A percentile compares a stretch with the other conserved stretches of the same genome.
phyloP scores from a whole-genome alignment of 2,113 vertebrate species.

The Eclectus roratus region DNA sequence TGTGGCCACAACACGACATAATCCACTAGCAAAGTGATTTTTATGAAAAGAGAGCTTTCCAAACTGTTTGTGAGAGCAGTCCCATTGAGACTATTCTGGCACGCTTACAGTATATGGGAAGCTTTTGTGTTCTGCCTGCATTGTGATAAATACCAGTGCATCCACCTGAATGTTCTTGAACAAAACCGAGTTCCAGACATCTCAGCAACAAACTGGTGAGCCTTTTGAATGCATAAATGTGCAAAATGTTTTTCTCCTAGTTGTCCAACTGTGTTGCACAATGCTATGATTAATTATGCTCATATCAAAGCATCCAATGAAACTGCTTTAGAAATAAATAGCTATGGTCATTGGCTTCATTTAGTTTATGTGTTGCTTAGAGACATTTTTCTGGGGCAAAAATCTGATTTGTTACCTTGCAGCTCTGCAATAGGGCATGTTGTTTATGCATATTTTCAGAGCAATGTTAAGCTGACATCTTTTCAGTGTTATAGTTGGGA shows the following conservation, averaged over 20 bases:
- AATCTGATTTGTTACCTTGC: background rate
- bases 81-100: constrained; percentile 30
- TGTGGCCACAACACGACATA: background rate
- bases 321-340: background rate
- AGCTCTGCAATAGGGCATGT: background rate
- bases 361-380: background rate
- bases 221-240: background rate
- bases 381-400: background rate
- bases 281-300: background rate
- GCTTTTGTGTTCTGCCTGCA: constrained; percentile 5
- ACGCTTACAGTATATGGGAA: background rate
- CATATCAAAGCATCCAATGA: background rate
- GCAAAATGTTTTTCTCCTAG: background rate
- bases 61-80: constrained; percentile 45
- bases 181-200: background rate
- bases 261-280: background rate
- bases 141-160: background rate
- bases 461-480: background rate
- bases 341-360: background rate
- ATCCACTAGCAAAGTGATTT: background rate
- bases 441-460: background rate
- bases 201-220: background rate
- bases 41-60: constrained; percentile 42
- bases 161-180: constrained; percentile 40
- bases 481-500: background rate